Evolutionary conservation across 2,888 invertebrate genomes (phyloP), one percentile per base, ranked within the genome.

Genomic region (Eupithecia inturbata): DNA sequence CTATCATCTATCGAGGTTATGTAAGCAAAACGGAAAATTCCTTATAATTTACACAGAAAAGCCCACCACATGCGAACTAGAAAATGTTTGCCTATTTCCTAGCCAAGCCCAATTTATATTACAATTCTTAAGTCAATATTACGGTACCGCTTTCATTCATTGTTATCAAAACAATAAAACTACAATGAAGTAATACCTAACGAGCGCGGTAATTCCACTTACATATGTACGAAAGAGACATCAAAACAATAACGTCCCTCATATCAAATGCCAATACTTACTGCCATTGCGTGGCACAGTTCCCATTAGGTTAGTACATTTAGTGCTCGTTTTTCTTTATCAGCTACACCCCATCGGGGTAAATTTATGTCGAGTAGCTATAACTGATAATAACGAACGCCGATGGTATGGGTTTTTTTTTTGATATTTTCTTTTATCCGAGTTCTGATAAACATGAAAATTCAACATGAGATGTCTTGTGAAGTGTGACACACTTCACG

Each of bases 341-440:
- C 33, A 33, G n/a, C n/a, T 9, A 64, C 63, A 64, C 19, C 57
- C 63, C 63, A 64, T 22, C n/a, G 10, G 31, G 31, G 62, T 19
- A 19, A n/a, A 64, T 64, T 64, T 36, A n/a, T 64, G 63, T 64
- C n/a, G 16, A 64, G 63, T 33, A 62, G 16, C 62, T n/a, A 4
- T 36, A n/a, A 33, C 10, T 10, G 63, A 64, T 64, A 62, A 33
- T 31, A 39, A 12, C 33, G 33, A 33, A 64, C n/a, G 63, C 36
- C n/a, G n/a, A 64, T 33, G 33, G 33, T n/a, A n/a, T n/a, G n/a
- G n/a, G n/a, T n/a, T n/a, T n/a, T n/a, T n/a, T n/a, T n/a, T n/a
- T n/a, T n/a, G n/a, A n/a, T n/a, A n/a, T n/a, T n/a, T n/a, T n/a
- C n/a, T n/a, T n/a, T n/a, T n/a, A n/a, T n/a, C n/a, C n/a, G n/a